Percentiles rank a stretch among this genome's conserved stretches.
phyloP scores from a whole-genome alignment of 2,113 vertebrate species.

The Cebidichthys violaceus region DNA sequence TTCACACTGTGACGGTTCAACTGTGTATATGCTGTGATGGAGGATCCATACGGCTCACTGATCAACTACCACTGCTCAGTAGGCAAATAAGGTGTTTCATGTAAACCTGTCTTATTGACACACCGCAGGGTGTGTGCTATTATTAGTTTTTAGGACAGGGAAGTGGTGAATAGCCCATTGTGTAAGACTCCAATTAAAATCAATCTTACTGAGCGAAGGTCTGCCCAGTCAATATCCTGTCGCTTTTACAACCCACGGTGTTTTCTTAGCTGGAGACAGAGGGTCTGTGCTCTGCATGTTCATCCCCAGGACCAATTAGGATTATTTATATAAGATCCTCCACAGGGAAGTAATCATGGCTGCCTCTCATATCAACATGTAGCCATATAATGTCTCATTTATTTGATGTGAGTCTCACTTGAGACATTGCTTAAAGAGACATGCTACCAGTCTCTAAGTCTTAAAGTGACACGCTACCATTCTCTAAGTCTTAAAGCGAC shows the following conservation, averaged over 20 bases:
- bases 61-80: background rate
- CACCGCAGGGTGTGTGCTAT: background rate
- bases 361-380: slow-evolving; percentile 6
- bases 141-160: slow-evolving; percentile 18
- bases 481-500: background rate
- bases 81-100: background rate
- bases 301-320: slow-evolving; percentile 34
- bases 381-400: slow-evolving; percentile 2
- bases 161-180: slow-evolving; percentile 22
- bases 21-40: too few relatives aligned
- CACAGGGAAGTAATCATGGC: slow-evolving; percentile 1
- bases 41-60: too few relatives aligned
- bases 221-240: slow-evolving; percentile 22
- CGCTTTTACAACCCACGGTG: slow-evolving; percentile 16
- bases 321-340: slow-evolving; percentile 20
- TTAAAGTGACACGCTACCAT: background rate
- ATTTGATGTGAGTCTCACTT: background rate
- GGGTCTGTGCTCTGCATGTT: slow-evolving; percentile 34
- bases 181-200: slow-evolving; percentile 41
- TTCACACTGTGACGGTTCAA: too few relatives aligned
- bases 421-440: background rate
- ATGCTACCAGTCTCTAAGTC: background rate
- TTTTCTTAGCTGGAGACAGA: slow-evolving; percentile 55
- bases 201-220: slow-evolving; percentile 15
- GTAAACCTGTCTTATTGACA: background rate